These are phyloP conservation scores for Drosophila cognata DNA, from an alignment of 2,888 invertebrate species.

Conservation along the genomic window DNA sequence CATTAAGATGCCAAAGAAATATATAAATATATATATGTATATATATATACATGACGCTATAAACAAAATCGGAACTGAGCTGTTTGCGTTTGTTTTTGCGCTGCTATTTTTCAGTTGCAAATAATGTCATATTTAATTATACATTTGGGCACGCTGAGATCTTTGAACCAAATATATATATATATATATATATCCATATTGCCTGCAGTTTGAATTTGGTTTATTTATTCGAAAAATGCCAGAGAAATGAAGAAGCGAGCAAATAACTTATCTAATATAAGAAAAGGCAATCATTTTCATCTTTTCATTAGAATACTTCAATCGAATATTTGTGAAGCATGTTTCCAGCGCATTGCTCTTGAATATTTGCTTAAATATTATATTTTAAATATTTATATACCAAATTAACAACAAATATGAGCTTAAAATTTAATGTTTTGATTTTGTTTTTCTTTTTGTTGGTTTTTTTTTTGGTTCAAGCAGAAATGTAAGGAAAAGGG, in stretches of 20 bases:
- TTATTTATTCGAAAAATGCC: conserved; percentile 31
- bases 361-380: not conserved
- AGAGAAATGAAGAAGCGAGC: conserved; percentile 24
- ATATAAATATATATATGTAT: conserved; percentile 1
- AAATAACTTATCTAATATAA: conserved; percentile 16
- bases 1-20: not conserved
- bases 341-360: not conserved
- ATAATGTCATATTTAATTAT: conserved; percentile 62
- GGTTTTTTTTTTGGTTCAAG: not conserved
- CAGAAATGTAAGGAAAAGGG: not conserved
- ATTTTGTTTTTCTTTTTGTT: not conserved
- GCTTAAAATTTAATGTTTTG: too few relatives aligned
- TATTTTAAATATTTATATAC: not conserved
- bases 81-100: conserved; percentile 35
- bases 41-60: conserved; percentile 15
- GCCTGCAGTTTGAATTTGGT: conserved; percentile 27
- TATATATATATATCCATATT: conserved; percentile 5
- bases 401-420: not conserved
- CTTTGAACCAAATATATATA: not conserved
- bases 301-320: not conserved
- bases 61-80: conserved; percentile 45
- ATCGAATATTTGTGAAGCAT: not conserved
- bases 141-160: conserved; percentile 27
- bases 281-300: not conserved
- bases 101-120: conserved; percentile 41